Base-by-base conservation (phyloP, 2,797 vertebrate species). In the Propithecus deckenii region DNA sequence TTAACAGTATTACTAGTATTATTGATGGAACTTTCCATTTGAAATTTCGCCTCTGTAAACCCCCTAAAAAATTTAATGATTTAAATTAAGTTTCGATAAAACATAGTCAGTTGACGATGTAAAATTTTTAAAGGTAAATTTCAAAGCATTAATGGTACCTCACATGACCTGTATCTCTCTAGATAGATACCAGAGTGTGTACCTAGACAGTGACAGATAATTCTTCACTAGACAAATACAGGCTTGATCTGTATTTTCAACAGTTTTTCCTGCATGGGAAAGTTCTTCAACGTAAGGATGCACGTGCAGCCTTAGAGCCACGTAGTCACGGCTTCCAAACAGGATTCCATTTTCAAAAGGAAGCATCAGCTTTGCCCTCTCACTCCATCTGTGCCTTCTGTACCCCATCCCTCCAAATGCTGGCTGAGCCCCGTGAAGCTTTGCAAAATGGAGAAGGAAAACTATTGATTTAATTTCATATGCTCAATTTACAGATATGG, bases 101-200 rank as follows among this genome's bases (percentile, higher is more conserved):
- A 89, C 5, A 23, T 2, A 85, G 52, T 80, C 4, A 23, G 4
- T 9, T 46, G n/a, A 89, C 57, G 76, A 83, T 23, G 11, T 57
- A 43, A 76, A 91, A 25, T 63, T 95, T 95, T 57, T 61, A 75
- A 92, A 76, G 81, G 48, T 76, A 28, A 8, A 74, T 92, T 94
- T 92, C 74, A 85, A 94, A 91, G 35, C 86, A 85, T 76, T 61
- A 76, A 48, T 76, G 65, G 80, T 46, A 89, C 30, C n/a, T 81
- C 92, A 76, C 25, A 48, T 72, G 25, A 87, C 46, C 43, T 15
- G 9, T 43, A 30, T 30, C 55, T 75, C 30, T 41, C 28, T 18
- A 81, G 46, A 63, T 0, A 72, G 72, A 38, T 25, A 80, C 11
- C 14, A 88, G 50, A 71, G 76, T 11, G 46, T 79, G 2, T 75